Conservation (phyloP, 92 coral and sea anemone species). For the Palythoa grandiflora region DNA sequence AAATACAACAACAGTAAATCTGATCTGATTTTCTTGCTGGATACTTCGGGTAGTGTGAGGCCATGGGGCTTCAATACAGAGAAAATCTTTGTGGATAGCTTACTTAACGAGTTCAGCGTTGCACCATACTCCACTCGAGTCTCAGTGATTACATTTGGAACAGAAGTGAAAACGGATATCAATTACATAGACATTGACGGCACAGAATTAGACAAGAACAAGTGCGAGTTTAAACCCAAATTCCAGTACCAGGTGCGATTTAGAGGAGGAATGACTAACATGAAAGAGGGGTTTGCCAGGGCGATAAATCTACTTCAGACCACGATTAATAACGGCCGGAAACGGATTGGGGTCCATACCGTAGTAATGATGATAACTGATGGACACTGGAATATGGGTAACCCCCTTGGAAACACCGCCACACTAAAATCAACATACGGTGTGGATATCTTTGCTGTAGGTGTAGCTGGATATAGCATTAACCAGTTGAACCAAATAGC, state of each 20-base stretch:
- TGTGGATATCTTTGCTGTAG: conserved; percentile 87
- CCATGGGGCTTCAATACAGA: conserved; percentile 78
- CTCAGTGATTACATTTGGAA: conserved; percentile 87
- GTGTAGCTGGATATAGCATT: conserved; percentile 74
- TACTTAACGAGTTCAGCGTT: conserved; percentile 90
- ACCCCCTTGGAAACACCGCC: conserved; percentile 71
- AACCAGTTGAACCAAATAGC: conserved; percentile 85
- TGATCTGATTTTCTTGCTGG: conserved; percentile 84
- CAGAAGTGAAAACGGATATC: conserved; percentile 73
- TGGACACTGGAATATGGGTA: conserved; percentile 86
- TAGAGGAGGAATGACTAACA: conserved; percentile 80
- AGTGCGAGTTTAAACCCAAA: conserved; percentile 90
- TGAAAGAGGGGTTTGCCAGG: conserved; percentile 74
- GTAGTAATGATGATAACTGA: conserved; percentile 94
- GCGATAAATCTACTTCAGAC: conserved; percentile 54
- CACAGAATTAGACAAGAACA: conserved; percentile 71
- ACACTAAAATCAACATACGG: conserved; percentile 57
- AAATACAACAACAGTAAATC: conserved; percentile 93
- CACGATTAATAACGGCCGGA: conserved; percentile 59
- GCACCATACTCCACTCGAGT: conserved; percentile 94
- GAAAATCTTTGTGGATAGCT: conserved; percentile 85
- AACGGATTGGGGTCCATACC: conserved; percentile 81
- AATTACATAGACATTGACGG: conserved; percentile 88
- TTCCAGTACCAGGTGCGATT: conserved; percentile 79
- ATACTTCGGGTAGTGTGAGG: conserved; percentile 95